Evolutionary conservation across 2,797 vertebrate genomes (phyloP).

Genomic region (Okamejei kenojei): DNA sequence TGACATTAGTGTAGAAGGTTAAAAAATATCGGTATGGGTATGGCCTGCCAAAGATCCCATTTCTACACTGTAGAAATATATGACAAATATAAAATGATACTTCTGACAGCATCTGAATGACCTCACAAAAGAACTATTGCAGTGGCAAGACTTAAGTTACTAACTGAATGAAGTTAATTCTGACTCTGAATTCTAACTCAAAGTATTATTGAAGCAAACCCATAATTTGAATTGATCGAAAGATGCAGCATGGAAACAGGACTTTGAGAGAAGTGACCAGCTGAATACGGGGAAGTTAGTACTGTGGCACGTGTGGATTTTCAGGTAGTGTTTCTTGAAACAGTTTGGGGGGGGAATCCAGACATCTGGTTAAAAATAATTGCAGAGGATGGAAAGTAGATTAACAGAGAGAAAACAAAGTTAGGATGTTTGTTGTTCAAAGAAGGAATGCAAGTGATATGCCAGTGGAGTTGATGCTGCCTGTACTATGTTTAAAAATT

Average conservation of each 20-base stretch:
- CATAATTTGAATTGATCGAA: too few species aligned
- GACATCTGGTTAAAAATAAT: background rate
- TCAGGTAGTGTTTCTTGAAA: background rate
- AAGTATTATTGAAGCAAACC: background rate
- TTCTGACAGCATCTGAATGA: background rate
- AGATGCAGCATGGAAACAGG: too few species aligned
- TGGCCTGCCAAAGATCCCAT: too few species aligned
- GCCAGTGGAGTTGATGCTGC: background rate
- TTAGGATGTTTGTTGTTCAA: background rate
- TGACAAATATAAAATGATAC: background rate
- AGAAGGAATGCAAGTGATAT: background rate
- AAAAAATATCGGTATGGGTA: too few species aligned
- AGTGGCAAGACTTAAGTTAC: background rate
- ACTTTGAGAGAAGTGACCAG: background rate
- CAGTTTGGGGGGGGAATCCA: background rate
- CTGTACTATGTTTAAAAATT: background rate
- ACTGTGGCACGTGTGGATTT: background rate
- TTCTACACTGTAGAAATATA: too few species aligned
- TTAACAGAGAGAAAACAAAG: background rate
- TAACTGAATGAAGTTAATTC: background rate
- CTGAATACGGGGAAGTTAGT: background rate
- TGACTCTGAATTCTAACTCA: background rate
- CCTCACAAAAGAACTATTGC: background rate
- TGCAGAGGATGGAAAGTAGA: too few species aligned
- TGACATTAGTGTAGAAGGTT: too few species aligned